These are phyloP conservation scores for Sparus aurata DNA, from an alignment of 2,797 vertebrate species.

Conservation along the genomic window DNA sequence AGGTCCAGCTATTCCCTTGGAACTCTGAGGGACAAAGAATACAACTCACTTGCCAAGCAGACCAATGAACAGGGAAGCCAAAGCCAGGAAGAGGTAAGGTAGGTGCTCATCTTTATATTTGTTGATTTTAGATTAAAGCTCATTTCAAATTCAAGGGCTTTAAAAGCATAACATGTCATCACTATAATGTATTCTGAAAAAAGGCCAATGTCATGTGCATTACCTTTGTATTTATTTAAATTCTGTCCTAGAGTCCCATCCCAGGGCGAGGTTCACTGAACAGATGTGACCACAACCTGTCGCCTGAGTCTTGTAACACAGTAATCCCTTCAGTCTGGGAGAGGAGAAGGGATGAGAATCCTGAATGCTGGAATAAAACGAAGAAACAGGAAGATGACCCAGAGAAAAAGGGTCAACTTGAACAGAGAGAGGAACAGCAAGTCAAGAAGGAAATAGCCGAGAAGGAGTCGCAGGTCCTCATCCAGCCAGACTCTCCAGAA, in stretches of 20 bases:
- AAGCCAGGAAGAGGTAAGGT: slow-evolving; percentile 72
- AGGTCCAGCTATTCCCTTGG: slow-evolving; percentile 64
- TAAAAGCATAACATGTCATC: background rate
- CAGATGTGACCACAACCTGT: slow-evolving; percentile 40
- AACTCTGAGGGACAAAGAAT: slow-evolving; percentile 61
- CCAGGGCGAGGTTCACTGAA: slow-evolving; percentile 50
- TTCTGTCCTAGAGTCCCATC: slow-evolving; percentile 50
- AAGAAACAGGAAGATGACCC: slow-evolving; percentile 23
- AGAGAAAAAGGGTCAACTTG: slow-evolving; percentile 1
- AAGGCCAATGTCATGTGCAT: background rate
- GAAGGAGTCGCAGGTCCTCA: slow-evolving; percentile 8
- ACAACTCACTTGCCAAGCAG: slow-evolving; percentile 41
- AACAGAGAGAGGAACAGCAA: slow-evolving; percentile 30
- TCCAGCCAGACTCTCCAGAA: slow-evolving; percentile 37
- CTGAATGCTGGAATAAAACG: slow-evolving; percentile 31
- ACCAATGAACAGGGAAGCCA: slow-evolving; percentile 44
- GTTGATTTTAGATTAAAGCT: background rate
- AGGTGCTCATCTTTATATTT: slow-evolving; percentile 23
- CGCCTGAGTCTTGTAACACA: slow-evolving; percentile 69
- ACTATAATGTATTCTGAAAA: background rate
- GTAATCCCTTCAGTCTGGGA: slow-evolving; percentile 9
- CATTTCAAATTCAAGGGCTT: background rate
- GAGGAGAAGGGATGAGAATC: slow-evolving; percentile 12
- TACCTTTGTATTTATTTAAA: slow-evolving; percentile 4
- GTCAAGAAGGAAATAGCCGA: slow-evolving; percentile 18